Conservation (phyloP, 2,888 invertebrate genomes). For the Dryadula phaetusa region DNA sequence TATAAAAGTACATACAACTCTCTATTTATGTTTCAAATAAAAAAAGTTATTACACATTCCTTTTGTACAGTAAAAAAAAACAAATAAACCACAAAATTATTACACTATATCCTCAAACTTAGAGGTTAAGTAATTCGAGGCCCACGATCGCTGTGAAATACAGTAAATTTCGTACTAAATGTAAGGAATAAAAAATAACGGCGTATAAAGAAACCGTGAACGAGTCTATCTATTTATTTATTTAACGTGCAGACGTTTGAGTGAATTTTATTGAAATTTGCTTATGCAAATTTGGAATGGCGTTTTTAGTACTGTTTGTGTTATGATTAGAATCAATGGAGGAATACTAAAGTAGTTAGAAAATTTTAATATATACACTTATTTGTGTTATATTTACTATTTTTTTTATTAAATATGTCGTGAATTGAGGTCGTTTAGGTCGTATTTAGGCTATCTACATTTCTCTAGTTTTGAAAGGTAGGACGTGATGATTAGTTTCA, state of each 20-base stretch:
- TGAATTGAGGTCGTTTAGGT: too few species aligned
- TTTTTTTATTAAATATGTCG: too few species aligned
- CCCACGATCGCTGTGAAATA: slow-evolving; percentile 9
- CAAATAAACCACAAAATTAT: slow-evolving; percentile 12
- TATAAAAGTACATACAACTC: neutral
- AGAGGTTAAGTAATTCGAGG: slow-evolving; percentile 18
- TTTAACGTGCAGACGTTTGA: slow-evolving; percentile 30
- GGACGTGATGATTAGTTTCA: too few species aligned
- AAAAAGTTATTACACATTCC: neutral
- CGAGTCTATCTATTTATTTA: slow-evolving; percentile 38
- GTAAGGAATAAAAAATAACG: slow-evolving; percentile 23
- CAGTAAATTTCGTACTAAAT: slow-evolving; percentile 4
- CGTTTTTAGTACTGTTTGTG: neutral
- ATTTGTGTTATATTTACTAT: too few species aligned
- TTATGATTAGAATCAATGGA: neutral
- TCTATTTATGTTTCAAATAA: neutral
- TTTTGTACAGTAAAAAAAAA: neutral
- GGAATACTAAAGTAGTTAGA: neutral
- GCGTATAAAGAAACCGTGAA: slow-evolving; percentile 23
- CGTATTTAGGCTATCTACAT: too few species aligned
- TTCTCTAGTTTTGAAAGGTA: too few species aligned
- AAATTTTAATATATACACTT: too few species aligned
- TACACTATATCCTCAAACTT: neutral
- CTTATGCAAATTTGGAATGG: slow-evolving; percentile 20
- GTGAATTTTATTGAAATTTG: slow-evolving; percentile 23